A percentile compares a stretch with the other conserved stretches of the same genome.
Evolutionary conservation across 2,113 vertebrate genomes (phyloP).

Genomic region (Ptilonorhynchus violaceus): DNA sequence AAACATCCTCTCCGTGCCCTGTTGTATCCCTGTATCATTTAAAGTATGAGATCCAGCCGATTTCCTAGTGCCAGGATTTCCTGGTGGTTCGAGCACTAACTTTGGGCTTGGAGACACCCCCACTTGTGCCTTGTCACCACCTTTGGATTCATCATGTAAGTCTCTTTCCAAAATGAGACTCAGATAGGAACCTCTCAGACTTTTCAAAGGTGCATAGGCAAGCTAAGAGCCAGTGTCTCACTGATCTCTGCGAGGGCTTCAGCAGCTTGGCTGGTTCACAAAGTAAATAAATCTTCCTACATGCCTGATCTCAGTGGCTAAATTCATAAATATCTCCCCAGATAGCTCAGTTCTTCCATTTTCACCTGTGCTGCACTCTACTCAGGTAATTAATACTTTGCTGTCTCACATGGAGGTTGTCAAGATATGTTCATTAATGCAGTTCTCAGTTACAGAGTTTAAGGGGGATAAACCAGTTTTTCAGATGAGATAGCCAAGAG

Average conservation of each 20-base stretch:
- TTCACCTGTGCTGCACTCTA: neutral
- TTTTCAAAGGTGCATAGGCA: neutral
- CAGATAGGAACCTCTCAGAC: neutral
- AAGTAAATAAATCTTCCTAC: neutral
- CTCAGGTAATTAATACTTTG: neutral
- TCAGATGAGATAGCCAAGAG: neutral
- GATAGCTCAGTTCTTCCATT: neutral
- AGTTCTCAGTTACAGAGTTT: accelerated
- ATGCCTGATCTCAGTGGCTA: neutral
- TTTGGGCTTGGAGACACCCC: neutral
- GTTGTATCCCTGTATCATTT: neutral
- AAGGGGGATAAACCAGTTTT: neutral
- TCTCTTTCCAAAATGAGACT: neutral
- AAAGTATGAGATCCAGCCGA: accelerated
- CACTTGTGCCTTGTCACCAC: neutral
- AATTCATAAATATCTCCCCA: neutral
- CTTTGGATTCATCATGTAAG: neutral
- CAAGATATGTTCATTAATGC: neutral
- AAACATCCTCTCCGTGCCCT: neutral
- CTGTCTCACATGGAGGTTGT: neutral
- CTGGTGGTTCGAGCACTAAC: neutral
- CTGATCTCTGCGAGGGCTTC: neutral
- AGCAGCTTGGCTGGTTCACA: neutral
- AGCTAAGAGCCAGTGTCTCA: neutral
- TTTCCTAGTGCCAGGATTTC: neutral